A percentile compares a stretch with the other conserved stretches of the same genome.
phyloP scores from a whole-genome alignment of 2,113 vertebrate genomes.

The Osmerus mordax region DNA sequence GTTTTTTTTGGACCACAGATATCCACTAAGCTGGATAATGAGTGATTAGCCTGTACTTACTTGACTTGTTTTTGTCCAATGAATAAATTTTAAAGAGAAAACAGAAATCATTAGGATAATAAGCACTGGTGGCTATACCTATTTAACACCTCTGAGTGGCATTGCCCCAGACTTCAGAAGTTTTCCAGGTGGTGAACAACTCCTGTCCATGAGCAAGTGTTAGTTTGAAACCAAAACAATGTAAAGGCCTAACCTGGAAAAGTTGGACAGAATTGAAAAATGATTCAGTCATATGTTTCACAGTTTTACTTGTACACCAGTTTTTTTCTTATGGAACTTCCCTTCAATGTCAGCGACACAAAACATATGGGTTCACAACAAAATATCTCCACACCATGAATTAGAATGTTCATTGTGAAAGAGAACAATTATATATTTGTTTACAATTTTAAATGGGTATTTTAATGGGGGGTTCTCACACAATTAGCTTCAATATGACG shows the following conservation, averaged over 20 bases:
- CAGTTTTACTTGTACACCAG: too few species aligned
- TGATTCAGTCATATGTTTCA: not conserved
- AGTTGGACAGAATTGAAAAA: constrained; percentile 56
- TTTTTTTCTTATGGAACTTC: too few species aligned
- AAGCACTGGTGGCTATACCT: not conserved
- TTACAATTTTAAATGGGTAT: not conserved
- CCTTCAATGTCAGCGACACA: too few species aligned
- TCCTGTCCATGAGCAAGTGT: not conserved
- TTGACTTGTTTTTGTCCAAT: constrained; percentile 2
- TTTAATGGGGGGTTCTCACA: too few species aligned
- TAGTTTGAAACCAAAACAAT: not conserved
- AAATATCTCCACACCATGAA: too few species aligned
- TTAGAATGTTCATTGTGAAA: not conserved
- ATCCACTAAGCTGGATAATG: constrained; percentile 16
- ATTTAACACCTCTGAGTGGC: not conserved
- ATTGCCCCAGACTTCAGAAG: constrained; percentile 24
- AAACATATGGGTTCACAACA: too few species aligned
- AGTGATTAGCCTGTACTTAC: constrained; percentile 32
- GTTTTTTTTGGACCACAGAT: not conserved
- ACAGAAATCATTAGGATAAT: not conserved
- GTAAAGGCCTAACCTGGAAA: not conserved
- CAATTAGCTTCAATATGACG: too few species aligned
- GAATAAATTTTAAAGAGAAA: not conserved
- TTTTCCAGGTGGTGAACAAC: not conserved
- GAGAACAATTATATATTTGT: not conserved